phyloP scores from a whole-genome alignment of 2,888 invertebrate genomes.

The Drosophila neotestacea region DNA sequence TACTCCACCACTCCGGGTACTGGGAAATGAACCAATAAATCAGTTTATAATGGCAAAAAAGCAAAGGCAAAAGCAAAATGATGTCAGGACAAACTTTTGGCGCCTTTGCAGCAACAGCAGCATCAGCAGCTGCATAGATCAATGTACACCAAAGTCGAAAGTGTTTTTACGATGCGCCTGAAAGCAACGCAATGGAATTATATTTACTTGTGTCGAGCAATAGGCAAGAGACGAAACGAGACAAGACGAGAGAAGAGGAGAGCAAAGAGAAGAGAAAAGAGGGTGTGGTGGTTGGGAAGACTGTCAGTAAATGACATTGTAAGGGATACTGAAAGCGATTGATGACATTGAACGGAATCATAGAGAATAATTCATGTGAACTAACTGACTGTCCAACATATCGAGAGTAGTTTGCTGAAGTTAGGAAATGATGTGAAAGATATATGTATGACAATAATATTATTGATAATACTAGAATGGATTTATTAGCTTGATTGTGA shows the following conservation, averaged over 20 bases:
- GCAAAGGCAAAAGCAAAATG: conserved; percentile 47
- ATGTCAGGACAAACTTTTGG: conserved; percentile 72
- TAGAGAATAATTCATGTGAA: conserved; percentile 2
- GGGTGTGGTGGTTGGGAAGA: conserved; percentile 1
- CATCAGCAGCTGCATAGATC: conserved; percentile 53
- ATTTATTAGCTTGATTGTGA: background rate
- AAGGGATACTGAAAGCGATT: conserved; percentile 28
- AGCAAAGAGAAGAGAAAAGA: background rate
- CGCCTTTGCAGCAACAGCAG: conserved; percentile 34
- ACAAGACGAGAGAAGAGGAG: background rate
- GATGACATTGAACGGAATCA: conserved; percentile 19
- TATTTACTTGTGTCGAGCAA: conserved; percentile 55
- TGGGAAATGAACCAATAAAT: conserved; percentile 81
- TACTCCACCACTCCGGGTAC: conserved; percentile 36
- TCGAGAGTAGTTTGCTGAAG: background rate
- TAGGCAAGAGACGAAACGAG: conserved; percentile 3
- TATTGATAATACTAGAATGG: background rate
- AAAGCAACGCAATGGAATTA: conserved; percentile 57
- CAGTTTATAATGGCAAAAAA: conserved; percentile 77
- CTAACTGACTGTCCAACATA: conserved; percentile 2
- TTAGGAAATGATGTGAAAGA: background rate
- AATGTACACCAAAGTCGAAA: conserved; percentile 50
- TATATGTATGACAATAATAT: background rate
- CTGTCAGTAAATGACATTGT: conserved; percentile 29
- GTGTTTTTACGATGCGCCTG: conserved; percentile 41